Evolutionary conservation across 2,888 invertebrate genomes (phyloP).

Genomic region (Hirtodrosophila trivittata): DNA sequence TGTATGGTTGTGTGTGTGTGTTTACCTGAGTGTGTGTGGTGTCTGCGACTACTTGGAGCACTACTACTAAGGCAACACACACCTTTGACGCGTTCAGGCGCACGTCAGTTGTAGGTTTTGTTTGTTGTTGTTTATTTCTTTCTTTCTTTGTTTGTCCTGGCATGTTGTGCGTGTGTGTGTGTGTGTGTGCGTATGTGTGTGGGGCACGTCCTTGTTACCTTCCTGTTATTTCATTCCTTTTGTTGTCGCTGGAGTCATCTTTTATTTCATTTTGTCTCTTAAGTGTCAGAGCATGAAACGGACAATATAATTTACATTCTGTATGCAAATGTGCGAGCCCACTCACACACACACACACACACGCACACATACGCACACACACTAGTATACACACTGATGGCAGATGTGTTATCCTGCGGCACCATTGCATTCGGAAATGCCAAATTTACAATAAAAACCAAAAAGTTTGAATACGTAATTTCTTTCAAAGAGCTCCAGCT

Average conservation of each 20-base stretch:
- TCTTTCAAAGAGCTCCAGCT: conserved; percentile 29
- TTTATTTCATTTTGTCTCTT: conserved; percentile 75
- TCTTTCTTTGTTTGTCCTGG: conserved; percentile 23
- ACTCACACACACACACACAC: conserved; percentile 25
- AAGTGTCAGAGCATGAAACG: conserved; percentile 75
- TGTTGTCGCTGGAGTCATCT: conserved; percentile 64
- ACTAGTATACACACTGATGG: conserved; percentile 11
- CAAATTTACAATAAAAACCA: conserved; percentile 68
- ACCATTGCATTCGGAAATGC: conserved; percentile 59
- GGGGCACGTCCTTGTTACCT: conserved; percentile 49
- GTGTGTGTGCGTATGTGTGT: conserved; percentile 28
- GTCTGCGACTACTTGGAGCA: conserved; percentile 25
- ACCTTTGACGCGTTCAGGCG: conserved; percentile 14
- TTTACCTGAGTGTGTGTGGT: conserved; percentile 13
- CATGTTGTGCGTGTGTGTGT: conserved; percentile 11
- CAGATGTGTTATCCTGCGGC: conserved; percentile 43
- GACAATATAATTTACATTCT: conserved; percentile 75
- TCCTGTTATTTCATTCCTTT: conserved; percentile 55
- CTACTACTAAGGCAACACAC: conserved; percentile 9
- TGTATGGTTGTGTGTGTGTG: conserved; percentile 4
- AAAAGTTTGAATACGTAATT: conserved; percentile 68
- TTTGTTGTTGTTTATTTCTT: conserved; percentile 44
- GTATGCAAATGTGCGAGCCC: conserved; percentile 64
- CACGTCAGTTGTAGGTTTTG: conserved; percentile 45
- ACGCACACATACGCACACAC: conserved; percentile 14